Evolutionary conservation across 2,888 invertebrate species (phyloP).

Genomic region (Drosophila heteroneura): DNA sequence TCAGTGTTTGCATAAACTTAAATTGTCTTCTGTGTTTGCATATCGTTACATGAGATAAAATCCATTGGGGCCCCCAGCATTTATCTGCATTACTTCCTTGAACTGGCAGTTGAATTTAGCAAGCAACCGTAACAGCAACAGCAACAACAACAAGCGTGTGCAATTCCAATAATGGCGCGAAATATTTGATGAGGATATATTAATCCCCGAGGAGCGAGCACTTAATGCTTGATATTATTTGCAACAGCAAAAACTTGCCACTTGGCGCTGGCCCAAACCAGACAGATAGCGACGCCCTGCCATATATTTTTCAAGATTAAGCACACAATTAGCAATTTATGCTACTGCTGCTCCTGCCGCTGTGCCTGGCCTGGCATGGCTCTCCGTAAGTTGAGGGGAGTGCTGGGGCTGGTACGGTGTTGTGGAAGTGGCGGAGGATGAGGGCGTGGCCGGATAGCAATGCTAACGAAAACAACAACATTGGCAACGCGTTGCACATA

Average conservation of each 20-base stretch:
- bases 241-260: constrained; percentile 49
- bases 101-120: constrained; percentile 38
- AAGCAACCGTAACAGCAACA: constrained; percentile 5
- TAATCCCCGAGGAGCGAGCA: constrained; percentile 68
- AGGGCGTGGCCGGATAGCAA: constrained; percentile 59
- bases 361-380: not conserved
- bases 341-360: constrained; percentile 21
- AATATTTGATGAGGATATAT: constrained; percentile 81
- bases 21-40: constrained; percentile 12
- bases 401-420: constrained; percentile 12
- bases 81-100: not conserved
- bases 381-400: constrained; percentile 6
- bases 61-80: not conserved
- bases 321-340: constrained; percentile 79
- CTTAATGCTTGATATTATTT: constrained; percentile 55
- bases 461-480: constrained; percentile 56
- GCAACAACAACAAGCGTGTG: constrained; percentile 23
- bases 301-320: constrained; percentile 76
- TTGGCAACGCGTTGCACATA: constrained; percentile 76
- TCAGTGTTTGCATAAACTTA: constrained; percentile 38
- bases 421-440: not conserved
- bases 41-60: constrained; percentile 1
- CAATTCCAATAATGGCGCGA: constrained; percentile 80
- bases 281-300: constrained; percentile 57
- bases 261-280: constrained; percentile 2